phyloP scores from a whole-genome alignment of 2,888 invertebrate genomes.

The Ormyrus pomaceus region DNA sequence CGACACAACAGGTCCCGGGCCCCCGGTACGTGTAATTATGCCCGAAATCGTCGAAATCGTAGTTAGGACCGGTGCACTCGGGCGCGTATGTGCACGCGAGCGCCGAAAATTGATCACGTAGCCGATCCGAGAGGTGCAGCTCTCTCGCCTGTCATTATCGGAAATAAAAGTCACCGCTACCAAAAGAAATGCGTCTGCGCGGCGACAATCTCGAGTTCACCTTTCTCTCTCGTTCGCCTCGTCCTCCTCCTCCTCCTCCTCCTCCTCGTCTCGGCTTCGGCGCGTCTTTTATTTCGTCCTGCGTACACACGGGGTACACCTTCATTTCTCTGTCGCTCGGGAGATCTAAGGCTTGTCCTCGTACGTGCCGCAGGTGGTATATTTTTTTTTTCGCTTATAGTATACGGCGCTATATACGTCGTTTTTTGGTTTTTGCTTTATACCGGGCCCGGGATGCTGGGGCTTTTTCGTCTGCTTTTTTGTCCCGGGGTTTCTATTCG shows the following conservation, averaged over 20 bases:
- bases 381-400: constrained; percentile 18
- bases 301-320: constrained; percentile 23
- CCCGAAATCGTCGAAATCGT: constrained; percentile 67
- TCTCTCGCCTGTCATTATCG: constrained; percentile 73
- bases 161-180: constrained; percentile 76
- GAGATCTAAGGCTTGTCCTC: constrained; percentile 53
- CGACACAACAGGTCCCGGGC: no score
- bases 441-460: not conserved
- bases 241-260: constrained; percentile 4
- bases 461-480: constrained; percentile 39
- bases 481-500: constrained; percentile 43
- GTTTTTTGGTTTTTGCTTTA: constrained; percentile 34
- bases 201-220: constrained; percentile 68
- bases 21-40: constrained; percentile 70
- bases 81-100: constrained; percentile 43
- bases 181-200: constrained; percentile 64
- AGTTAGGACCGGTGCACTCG: constrained; percentile 58
- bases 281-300: not conserved
- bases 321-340: constrained; percentile 54
- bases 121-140: constrained; percentile 53
- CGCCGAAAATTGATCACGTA: constrained; percentile 74
- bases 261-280: constrained; percentile 24
- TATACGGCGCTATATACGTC: not conserved
- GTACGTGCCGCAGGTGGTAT: constrained; percentile 59
- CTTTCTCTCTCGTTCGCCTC: constrained; percentile 32